Evolutionary conservation across 2,797 vertebrate species (phyloP), one percentile per base, ranked within the genome.

Genomic region (Ctenochaetus hawaiiensis): DNA sequence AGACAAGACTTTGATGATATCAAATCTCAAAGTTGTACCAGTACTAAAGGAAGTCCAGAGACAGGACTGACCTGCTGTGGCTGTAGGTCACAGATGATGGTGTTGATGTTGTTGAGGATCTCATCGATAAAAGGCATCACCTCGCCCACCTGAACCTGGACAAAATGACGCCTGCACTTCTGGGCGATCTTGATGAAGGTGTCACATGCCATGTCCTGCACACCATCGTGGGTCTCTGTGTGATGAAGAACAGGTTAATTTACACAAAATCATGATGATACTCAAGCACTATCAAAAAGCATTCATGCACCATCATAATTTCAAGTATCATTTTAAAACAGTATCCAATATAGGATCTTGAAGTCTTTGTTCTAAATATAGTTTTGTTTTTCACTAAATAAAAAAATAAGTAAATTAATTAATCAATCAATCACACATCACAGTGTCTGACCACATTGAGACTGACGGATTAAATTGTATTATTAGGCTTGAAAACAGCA

Each of bases 161-260:
- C 97, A 34, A 99, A 99, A 75, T 99, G 97, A 3, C 97, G 95
- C 23, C 97, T 95, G 90, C 98, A 99, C 91, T 99, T 99, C 26
- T 99, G 98, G 23, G 98, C 97, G 53, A 99, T 99, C 95, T 99
- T 99, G 83, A 99, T 99, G 91, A 99, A 99, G 37, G 98, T 99
- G 92, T 99, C 98, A 65, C 98, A 99, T n/a, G 98, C 98, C 98
- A 99, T 99, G 89, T 99, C 98, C 93, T 99, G 98, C 26, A 99
- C 98, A 0, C 98, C 98, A 60, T 99, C 97, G 0, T 99, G 98
- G 17, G 98, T 99, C 94, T 99, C 98, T 99, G 81, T 1, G 92
- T 0, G 0, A 57, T 0, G 5, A 67, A 41, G 20, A 53, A 9
- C 6, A 64, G 3, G 34, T 23, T 1, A 0, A 60, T 6, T 4